Percentiles rank a stretch among this genome's conserved stretches.
These are phyloP conservation scores for Drosophila paranaensis DNA, from an alignment of 2,888 invertebrate genomes.

Conservation along the genomic window DNA sequence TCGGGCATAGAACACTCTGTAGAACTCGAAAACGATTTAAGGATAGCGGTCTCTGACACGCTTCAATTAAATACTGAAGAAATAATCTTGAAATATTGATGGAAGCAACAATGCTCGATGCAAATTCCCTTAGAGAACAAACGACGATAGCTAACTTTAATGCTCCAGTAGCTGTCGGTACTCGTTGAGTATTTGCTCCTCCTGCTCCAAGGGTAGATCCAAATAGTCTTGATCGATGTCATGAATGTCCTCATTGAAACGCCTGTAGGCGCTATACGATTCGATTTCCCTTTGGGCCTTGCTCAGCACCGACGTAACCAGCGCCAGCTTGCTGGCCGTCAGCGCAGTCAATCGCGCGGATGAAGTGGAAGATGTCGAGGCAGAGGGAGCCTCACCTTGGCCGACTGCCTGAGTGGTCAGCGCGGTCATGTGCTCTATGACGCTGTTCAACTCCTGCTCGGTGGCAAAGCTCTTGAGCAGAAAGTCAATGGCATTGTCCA, in stretches of 20 bases:
- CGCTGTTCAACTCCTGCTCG: constrained; percentile 65
- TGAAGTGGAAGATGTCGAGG: constrained; percentile 2
- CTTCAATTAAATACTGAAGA: neutral
- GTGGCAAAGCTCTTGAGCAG: constrained; percentile 84
- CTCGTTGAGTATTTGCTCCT: constrained; percentile 88
- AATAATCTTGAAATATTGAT: neutral
- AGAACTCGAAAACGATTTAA: neutral
- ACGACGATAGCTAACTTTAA: constrained; percentile 23
- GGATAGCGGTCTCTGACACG: no score
- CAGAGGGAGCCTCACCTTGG: constrained; percentile 10
- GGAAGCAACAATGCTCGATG: neutral
- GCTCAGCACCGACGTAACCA: constrained; percentile 55
- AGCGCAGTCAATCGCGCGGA: neutral
- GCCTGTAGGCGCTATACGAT: constrained; percentile 85
- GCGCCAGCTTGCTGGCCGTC: constrained; percentile 50
- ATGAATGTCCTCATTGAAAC: constrained; percentile 87
- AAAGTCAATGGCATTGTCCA: constrained; percentile 87
- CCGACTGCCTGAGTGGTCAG: constrained; percentile 34
- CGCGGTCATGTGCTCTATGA: constrained; percentile 80
- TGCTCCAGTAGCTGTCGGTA: constrained; percentile 87
- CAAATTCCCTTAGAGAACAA: no score
- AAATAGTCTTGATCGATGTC: constrained; percentile 90
- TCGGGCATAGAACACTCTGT: no score
- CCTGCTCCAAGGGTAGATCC: constrained; percentile 89
- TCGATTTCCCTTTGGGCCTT: constrained; percentile 74